Percentiles rank a stretch among this genome's conserved stretches.
phyloP scores from a whole-genome alignment of 2,797 vertebrate species.

The Syndactyla subalaris region DNA sequence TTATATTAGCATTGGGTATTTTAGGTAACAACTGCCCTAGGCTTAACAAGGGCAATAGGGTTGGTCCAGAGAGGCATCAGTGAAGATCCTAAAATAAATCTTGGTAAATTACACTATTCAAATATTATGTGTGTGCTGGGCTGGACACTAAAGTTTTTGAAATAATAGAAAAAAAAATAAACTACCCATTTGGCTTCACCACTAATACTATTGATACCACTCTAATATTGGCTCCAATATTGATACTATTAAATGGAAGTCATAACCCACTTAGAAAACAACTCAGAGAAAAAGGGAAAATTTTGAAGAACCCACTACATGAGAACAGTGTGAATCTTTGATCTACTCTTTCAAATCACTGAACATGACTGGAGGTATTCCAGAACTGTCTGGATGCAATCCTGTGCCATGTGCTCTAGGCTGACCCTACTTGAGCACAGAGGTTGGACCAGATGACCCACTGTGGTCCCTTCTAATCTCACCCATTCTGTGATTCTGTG shows the following conservation, averaged over 20 bases:
- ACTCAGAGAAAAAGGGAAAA: fast-evolving
- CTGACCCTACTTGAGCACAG: not conserved
- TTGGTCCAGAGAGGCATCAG: not conserved
- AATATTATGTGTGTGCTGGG: fast-evolving
- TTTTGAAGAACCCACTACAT: not conserved
- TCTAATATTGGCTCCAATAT: not conserved
- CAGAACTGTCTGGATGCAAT: not conserved
- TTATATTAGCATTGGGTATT: not conserved
- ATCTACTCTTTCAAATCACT: not conserved
- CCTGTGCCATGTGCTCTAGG: not conserved
- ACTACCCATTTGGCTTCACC: not conserved
- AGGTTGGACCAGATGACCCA: not conserved
- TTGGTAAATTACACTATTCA: not conserved
- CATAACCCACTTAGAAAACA: not conserved
- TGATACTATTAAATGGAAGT: not conserved
- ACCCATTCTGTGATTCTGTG: not conserved
- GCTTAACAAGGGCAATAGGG: not conserved
- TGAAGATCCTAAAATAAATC: not conserved
- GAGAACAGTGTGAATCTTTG: not conserved
- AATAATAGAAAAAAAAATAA: not conserved
- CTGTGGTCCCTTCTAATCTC: not conserved
- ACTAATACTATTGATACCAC: not conserved
- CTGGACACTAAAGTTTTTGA: not conserved
- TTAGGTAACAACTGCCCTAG: not conserved
- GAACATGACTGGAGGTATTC: not conserved